phyloP scores from a whole-genome alignment of 2,797 vertebrate species.

The Mallotus villosus region DNA sequence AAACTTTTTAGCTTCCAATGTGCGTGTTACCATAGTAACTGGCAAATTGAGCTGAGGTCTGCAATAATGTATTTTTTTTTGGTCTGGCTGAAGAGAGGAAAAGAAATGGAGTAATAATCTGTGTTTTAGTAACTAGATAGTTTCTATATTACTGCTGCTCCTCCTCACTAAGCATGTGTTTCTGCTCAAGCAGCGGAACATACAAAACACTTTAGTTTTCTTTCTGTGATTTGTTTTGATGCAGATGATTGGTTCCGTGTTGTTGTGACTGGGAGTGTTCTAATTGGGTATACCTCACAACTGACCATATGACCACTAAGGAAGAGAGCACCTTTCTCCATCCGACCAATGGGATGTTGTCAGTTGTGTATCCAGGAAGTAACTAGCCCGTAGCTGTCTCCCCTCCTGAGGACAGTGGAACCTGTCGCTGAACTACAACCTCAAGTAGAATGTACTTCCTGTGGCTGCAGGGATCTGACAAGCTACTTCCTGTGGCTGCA shows the following conservation, averaged over 20 bases:
- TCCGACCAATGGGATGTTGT: slow-evolving; percentile 19
- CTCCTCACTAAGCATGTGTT: neutral
- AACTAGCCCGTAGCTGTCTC: neutral
- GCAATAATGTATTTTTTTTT: slow-evolving; percentile 31
- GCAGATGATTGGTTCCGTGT: slow-evolving; percentile 1
- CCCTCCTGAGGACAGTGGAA: neutral
- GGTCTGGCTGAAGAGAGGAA: slow-evolving; percentile 13
- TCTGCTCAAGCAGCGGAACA: slow-evolving; percentile 17
- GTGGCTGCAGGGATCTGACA: too few species aligned
- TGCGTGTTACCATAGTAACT: slow-evolving; percentile 34
- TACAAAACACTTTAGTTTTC: slow-evolving; percentile 10
- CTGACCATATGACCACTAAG: slow-evolving; percentile 22
- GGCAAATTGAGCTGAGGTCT: slow-evolving; percentile 40
- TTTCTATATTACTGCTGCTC: slow-evolving; percentile 33
- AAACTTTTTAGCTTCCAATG: slow-evolving; percentile 34
- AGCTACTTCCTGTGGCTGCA: too few species aligned
- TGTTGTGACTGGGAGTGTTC: neutral
- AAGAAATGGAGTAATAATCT: slow-evolving; percentile 32
- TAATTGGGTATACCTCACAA: slow-evolving; percentile 12
- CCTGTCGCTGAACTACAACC: too few species aligned
- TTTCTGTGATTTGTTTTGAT: neutral
- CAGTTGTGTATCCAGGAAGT: slow-evolving; percentile 7
- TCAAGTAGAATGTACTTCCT: too few species aligned
- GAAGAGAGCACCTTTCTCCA: neutral
- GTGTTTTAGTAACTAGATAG: too few species aligned